Percentiles rank a stretch among this genome's conserved stretches.
Evolutionary conservation across 2,113 vertebrate genomes (phyloP).

Genomic region (Cynoglossus semilaevis): DNA sequence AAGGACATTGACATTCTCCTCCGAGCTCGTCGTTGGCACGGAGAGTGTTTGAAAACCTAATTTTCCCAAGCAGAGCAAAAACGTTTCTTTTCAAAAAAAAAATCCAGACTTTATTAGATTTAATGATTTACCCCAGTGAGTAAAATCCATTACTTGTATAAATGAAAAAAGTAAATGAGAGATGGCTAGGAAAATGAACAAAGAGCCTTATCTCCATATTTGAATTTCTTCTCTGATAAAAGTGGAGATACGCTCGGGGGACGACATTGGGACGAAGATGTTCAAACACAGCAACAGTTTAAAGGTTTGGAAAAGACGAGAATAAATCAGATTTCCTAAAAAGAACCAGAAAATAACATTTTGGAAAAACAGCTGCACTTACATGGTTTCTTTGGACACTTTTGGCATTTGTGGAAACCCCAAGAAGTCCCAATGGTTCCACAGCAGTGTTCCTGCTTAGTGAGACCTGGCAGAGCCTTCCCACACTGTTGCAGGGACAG

Average conservation of each 20-base stretch:
- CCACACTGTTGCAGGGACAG: conserved; percentile 83
- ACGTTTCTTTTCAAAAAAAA: too few species aligned
- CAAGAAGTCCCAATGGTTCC: conserved; percentile 93
- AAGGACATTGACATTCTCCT: too few species aligned
- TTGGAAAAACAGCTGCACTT: conserved; percentile 62
- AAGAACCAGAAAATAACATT: neutral
- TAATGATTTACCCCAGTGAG: too few species aligned
- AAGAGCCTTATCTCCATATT: neutral
- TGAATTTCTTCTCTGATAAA: neutral
- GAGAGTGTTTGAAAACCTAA: too few species aligned
- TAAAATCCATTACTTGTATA: too few species aligned
- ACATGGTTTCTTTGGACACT: conserved; percentile 92
- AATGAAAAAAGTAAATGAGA: too few species aligned
- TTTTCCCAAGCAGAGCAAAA: too few species aligned
- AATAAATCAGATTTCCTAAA: neutral
- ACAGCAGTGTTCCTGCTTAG: conserved; percentile 97
- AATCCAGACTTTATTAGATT: too few species aligned
- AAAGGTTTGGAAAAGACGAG: neutral
- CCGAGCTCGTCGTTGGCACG: too few species aligned
- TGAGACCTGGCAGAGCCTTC: conserved; percentile 94
- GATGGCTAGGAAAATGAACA: too few species aligned
- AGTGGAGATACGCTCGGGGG: neutral
- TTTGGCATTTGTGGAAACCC: conserved; percentile 98
- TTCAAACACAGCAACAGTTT: neutral
- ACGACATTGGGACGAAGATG: neutral